Evolutionary conservation across 1,140 invertebrate species (phyloP), one percentile per base, ranked within the genome.

Genomic region (Rhyacophila brunnea): DNA sequence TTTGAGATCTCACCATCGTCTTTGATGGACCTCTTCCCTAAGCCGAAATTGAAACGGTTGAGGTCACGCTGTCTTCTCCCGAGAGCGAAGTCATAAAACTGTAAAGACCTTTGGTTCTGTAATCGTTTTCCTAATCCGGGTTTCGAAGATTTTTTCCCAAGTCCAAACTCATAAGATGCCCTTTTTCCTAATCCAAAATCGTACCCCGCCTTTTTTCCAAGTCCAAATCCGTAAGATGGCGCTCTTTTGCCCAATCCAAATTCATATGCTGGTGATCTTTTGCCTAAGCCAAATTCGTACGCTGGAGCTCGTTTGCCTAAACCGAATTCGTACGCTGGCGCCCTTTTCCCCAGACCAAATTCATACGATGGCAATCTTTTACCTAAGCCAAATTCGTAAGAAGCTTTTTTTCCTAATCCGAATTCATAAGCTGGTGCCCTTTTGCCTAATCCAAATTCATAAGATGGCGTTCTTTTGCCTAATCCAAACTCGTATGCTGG

Each of bases 201-300:
- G 51, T 73, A 77, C 5, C 60, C 68, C 6, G 50, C 49, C 3
- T 71, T 70, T 48, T 81, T 81, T 4, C 79, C 80, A 14, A 82
- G 52, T 0, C 77, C 80, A 58, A 81, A 81, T 10, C 66, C 70
- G 59, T 78, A 82, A 7, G 58, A 42, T 9, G 58, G 14, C 23
- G 23, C n/a, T 20, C 48, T 50, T 53, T 78, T 79, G 0, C 77
- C 78, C 9, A 77, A 52, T 0, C 74, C 75, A 57, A 75, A 74
- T 17, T 63, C 68, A 49, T 73, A 78, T 47, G 69, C 1, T 6
- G 61, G 68, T 7, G 53, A 40, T 5, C 73, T 69, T 47, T 81
- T 81, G 1, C 77, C 80, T 13, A 82, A 53, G 0, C 78, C 80
- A 57, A 82, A 81, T 11, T 67, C 70, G 58, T 78, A 83, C 70